These are phyloP conservation scores for Momotus momota DNA, from an alignment of 2,797 vertebrate genomes.

Conservation along the genomic window DNA sequence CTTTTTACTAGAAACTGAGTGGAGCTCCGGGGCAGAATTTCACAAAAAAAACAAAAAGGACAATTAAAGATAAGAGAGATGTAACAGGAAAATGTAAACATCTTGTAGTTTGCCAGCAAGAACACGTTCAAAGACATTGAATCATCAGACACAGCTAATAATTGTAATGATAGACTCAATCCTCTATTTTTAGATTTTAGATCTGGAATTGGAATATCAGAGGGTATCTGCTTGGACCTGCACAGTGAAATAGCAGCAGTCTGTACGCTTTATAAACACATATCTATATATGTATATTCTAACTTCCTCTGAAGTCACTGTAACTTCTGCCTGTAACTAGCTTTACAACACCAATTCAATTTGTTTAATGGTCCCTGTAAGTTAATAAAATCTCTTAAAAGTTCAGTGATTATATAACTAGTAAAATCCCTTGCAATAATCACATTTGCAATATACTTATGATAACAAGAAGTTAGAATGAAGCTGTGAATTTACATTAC, in stretches of 20 bases:
- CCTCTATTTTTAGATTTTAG: neutral
- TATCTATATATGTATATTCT: neutral
- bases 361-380: neutral
- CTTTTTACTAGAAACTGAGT: neutral
- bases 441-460: neutral
- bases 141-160: neutral
- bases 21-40: neutral
- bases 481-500: neutral
- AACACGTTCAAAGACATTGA: neutral
- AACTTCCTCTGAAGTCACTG: neutral
- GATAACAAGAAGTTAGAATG: neutral
- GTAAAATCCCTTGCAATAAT: neutral
- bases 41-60: neutral
- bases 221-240: neutral
- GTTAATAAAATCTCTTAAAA: neutral
- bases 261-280: neutral
- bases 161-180: neutral
- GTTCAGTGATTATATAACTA: neutral
- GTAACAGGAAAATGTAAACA: neutral
- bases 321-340: neutral
- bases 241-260: neutral
- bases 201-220: no score
- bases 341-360: slow-evolving; percentile 11
- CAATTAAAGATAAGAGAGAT: neutral
- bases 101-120: neutral